Percentiles rank a stretch among this genome's conserved stretches.
phyloP scores from a whole-genome alignment of 2,888 invertebrate genomes.

The Cataglyphis altisquamis region DNA sequence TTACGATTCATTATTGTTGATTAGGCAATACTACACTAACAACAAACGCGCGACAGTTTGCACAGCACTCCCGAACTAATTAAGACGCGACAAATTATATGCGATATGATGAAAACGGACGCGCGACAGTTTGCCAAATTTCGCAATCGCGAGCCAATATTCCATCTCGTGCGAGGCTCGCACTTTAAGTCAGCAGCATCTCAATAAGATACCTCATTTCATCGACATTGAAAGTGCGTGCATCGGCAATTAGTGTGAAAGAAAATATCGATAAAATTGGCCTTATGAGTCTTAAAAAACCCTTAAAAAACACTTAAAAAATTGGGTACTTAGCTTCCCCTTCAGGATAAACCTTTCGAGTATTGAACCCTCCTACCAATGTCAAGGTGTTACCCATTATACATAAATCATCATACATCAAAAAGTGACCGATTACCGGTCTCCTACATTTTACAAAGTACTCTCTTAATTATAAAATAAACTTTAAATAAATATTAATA shows the following conservation, averaged over 20 bases:
- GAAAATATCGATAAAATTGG: background rate
- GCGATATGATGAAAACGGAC: background rate
- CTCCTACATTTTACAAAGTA: background rate
- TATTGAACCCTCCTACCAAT: background rate
- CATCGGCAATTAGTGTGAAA: background rate
- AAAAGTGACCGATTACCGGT: background rate
- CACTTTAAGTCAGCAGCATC: background rate
- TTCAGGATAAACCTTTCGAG: background rate
- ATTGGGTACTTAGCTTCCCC: background rate
- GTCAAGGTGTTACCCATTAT: background rate
- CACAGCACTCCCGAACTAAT: background rate
- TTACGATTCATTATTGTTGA: background rate
- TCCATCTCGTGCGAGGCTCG: background rate
- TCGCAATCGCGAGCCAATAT: background rate
- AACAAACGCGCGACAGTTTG: background rate
- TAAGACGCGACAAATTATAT: background rate
- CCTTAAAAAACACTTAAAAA: background rate
- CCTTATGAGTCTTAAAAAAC: background rate
- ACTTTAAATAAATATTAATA: no score
- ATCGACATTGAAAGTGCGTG: background rate
- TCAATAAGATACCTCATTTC: background rate
- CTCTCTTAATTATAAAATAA: background rate
- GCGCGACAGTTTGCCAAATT: background rate
- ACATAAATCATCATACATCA: no score
- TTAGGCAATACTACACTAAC: background rate